phyloP scores from a whole-genome alignment of 2,113 vertebrate genomes.

The Ammodytes dubius region DNA sequence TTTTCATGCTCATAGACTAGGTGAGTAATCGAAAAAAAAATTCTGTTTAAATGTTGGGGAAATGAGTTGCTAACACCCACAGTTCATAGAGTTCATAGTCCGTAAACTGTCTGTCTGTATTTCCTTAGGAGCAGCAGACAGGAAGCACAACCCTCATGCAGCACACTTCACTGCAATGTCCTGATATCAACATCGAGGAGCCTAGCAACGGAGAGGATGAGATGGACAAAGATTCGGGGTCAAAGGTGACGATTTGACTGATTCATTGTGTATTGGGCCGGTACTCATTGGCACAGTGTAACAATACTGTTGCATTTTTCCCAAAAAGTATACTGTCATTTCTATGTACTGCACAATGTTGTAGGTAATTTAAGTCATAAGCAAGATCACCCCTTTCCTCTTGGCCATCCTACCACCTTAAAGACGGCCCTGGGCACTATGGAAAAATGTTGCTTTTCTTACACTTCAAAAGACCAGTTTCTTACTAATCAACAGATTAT shows the following conservation, averaged over 20 bases:
- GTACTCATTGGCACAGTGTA: no score
- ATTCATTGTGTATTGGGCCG: neutral
- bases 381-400: no score
- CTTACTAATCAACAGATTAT: neutral
- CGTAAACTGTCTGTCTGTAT: neutral
- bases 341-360: no score
- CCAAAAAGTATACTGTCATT: no score
- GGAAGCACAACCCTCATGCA: constrained; percentile 6
- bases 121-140: constrained; percentile 46
- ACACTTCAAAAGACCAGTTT: no score
- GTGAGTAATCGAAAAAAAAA: no score
- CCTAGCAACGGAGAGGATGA: constrained; percentile 65
- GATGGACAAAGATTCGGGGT: constrained; percentile 73
- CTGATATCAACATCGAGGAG: constrained; percentile 41
- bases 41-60: no score
- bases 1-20: no score
- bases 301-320: neutral
- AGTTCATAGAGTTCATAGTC: neutral
- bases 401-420: neutral
- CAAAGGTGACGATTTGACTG: constrained; percentile 72
- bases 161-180: constrained; percentile 5
- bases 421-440: no score
- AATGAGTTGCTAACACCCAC: no score
- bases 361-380: neutral
- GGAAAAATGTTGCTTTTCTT: no score